These are phyloP conservation scores for Tridacna crocea DNA, from an alignment of 2,888 invertebrate genomes.

Conservation along the genomic window DNA sequence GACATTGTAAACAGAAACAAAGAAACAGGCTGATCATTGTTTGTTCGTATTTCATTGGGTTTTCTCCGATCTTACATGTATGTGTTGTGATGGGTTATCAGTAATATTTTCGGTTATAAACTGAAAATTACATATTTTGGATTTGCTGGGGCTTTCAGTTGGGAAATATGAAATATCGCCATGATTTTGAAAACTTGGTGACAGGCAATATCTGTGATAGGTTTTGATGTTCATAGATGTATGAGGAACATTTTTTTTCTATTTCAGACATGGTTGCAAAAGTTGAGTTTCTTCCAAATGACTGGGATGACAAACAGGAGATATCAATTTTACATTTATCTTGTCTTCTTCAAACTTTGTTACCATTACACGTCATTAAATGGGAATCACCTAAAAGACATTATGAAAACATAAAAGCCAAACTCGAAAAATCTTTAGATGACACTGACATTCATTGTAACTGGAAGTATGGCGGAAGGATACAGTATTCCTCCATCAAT, in stretches of 20 bases:
- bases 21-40: no score
- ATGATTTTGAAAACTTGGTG: no score
- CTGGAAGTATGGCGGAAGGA: constrained; percentile 45
- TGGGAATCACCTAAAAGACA: constrained; percentile 9
- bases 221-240: no score
- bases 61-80: no score
- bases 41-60: no score
- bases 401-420: constrained; percentile 11
- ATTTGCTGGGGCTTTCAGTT: no score
- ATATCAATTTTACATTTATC: constrained; percentile 34
- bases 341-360: constrained; percentile 29
- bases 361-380: constrained; percentile 35
- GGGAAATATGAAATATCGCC: no score
- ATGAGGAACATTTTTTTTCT: background rate
- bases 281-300: constrained; percentile 14
- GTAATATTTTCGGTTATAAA: no score
- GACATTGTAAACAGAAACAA: no score
- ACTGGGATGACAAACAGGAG: constrained; percentile 36
- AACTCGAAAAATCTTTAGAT: background rate
- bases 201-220: no score
- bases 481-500: constrained; percentile 34
- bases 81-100: no score
- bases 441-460: constrained; percentile 23
- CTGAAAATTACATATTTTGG: no score
- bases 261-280: constrained; percentile 31